Conservation (phyloP, 2,888 invertebrate genomes). For the Cheilosia scutellata region DNA sequence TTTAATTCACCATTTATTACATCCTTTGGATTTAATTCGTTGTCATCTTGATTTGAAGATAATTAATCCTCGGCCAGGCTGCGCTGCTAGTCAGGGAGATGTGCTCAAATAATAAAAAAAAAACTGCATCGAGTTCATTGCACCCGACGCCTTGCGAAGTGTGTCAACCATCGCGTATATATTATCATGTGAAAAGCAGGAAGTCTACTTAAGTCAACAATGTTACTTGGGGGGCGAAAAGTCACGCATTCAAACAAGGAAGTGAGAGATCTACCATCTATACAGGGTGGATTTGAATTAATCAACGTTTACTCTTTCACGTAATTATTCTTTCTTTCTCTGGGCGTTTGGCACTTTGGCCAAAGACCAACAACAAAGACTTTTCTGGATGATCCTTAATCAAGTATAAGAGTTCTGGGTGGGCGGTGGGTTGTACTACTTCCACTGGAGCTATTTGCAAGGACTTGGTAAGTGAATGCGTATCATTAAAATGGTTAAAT, state of each 20-base stretch:
- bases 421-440: not conserved
- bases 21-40: constrained; percentile 66
- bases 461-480: not conserved
- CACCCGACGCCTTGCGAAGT: constrained; percentile 21
- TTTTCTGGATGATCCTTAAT: constrained; percentile 63
- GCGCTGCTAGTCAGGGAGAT: constrained; percentile 1
- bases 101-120: not conserved
- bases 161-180: not conserved
- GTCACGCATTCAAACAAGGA: constrained; percentile 70
- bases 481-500: too few relatives aligned
- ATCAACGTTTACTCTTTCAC: constrained; percentile 70
- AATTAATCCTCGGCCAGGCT: constrained; percentile 64
- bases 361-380: constrained; percentile 14
- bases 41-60: constrained; percentile 72
- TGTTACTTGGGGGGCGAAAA: constrained; percentile 50
- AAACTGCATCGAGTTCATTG: constrained; percentile 42
- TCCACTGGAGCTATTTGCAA: not conserved
- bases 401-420: constrained; percentile 41
- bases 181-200: constrained; percentile 59
- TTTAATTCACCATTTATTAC: constrained; percentile 74
- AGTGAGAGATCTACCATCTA: constrained; percentile 33
- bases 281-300: constrained; percentile 61
- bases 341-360: not conserved
- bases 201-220: constrained; percentile 70
- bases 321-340: constrained; percentile 54